These are phyloP conservation scores for Pluvianellus socialis DNA, from an alignment of 2,113 vertebrate genomes.

Conservation along the genomic window DNA sequence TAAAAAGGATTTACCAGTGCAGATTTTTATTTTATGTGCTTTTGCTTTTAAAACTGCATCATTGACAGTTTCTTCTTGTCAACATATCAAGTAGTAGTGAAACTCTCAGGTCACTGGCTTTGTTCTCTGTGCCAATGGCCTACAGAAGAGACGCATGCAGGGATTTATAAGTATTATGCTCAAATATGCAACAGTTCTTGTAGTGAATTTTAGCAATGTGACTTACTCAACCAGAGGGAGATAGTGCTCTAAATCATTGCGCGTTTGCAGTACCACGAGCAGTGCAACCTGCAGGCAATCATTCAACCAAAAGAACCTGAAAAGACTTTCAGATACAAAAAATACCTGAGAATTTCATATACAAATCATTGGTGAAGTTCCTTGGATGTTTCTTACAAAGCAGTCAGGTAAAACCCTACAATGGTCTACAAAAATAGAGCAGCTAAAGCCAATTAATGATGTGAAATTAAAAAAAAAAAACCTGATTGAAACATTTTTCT, in stretches of 20 bases:
- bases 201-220: fast-evolving
- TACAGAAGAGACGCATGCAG: background rate
- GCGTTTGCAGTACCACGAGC: background rate
- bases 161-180: background rate
- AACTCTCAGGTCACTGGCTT: background rate
- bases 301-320: background rate
- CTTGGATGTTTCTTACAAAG: background rate
- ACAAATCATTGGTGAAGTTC: background rate
- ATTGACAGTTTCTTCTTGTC: background rate
- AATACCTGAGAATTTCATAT: background rate
- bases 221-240: background rate
- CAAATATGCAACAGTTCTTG: background rate
- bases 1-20: background rate
- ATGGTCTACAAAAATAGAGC: background rate
- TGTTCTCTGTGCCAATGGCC: background rate
- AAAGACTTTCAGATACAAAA: background rate
- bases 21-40: background rate
- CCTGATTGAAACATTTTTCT: background rate
- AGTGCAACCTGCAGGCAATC: background rate
- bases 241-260: background rate
- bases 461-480: background rate
- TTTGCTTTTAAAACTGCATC: background rate
- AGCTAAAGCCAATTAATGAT: background rate
- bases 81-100: fast-evolving
- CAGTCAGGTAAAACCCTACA: background rate